Evolutionary conservation across 1,140 invertebrate species (phyloP).

Genomic region (Drosophila sproati): DNA sequence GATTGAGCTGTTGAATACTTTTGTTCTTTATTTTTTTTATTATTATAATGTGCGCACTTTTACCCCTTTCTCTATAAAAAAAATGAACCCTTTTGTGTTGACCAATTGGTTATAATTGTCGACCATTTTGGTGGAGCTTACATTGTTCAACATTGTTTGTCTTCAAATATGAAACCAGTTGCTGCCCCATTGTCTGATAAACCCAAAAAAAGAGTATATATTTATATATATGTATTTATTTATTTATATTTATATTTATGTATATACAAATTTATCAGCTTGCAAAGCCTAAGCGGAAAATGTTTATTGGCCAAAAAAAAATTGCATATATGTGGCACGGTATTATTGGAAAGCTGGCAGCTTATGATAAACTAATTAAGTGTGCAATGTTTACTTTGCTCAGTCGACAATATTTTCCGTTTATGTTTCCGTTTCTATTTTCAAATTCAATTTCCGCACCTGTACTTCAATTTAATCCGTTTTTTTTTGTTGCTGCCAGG

Average conservation of each 20-base stretch:
- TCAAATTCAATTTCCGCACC: slow-evolving; percentile 68
- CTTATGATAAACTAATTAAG: slow-evolving; percentile 43
- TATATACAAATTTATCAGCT: slow-evolving; percentile 18
- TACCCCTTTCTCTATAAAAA: not conserved
- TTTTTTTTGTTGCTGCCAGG: slow-evolving; percentile 17
- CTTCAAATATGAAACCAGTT: slow-evolving; percentile 29
- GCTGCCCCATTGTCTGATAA: slow-evolving; percentile 22
- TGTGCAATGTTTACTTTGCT: slow-evolving; percentile 19
- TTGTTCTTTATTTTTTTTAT: slow-evolving; percentile 30
- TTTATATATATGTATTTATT: no score
- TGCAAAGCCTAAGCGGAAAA: slow-evolving; percentile 4
- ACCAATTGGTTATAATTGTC: slow-evolving; percentile 66
- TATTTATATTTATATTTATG: not conserved
- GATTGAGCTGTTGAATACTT: slow-evolving; percentile 71
- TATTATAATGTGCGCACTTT: not conserved
- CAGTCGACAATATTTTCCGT: slow-evolving; percentile 53
- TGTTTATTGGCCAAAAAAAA: not conserved
- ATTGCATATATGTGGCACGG: not conserved
- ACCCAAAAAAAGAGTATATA: not conserved
- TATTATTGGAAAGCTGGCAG: not conserved
- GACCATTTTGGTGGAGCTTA: slow-evolving; percentile 49
- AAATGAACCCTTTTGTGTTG: slow-evolving; percentile 12
- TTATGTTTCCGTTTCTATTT: slow-evolving; percentile 42
- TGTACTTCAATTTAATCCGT: slow-evolving; percentile 68
- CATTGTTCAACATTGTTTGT: slow-evolving; percentile 52